phyloP scores from a whole-genome alignment of 2,797 vertebrate species.

The Macropus fuliginosus region DNA sequence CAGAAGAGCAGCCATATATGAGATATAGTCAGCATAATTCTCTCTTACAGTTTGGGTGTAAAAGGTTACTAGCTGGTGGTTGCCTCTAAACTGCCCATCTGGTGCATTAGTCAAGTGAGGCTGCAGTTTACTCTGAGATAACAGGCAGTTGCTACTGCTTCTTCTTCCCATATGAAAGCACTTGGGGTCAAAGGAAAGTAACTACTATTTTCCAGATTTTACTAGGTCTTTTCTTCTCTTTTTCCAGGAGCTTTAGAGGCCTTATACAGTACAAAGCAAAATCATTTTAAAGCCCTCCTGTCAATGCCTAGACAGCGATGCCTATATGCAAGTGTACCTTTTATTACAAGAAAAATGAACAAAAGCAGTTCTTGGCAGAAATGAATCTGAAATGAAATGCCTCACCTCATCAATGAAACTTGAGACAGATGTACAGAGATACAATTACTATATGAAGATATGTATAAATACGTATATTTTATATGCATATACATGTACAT shows the following conservation, averaged over 20 bases:
- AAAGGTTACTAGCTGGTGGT: neutral
- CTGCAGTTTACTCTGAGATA: slow-evolving; percentile 28
- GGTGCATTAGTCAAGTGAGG: slow-evolving; percentile 24
- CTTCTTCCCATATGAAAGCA: slow-evolving; percentile 7
- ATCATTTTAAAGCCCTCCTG: slow-evolving; percentile 35
- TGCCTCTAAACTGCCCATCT: slow-evolving; percentile 28
- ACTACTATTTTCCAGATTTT: slow-evolving; percentile 21
- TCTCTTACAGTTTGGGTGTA: neutral
- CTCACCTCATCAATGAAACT: neutral
- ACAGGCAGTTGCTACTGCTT: slow-evolving; percentile 29
- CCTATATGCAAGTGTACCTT: slow-evolving; percentile 30
- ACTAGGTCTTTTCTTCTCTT: slow-evolving; percentile 18
- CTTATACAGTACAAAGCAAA: neutral
- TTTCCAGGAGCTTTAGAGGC: slow-evolving; percentile 40
- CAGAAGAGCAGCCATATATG: slow-evolving; percentile 10
- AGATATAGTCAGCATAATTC: neutral
- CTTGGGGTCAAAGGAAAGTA: neutral
- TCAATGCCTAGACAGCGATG: slow-evolving; percentile 47
- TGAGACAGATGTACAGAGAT: neutral
- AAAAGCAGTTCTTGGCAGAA: slow-evolving; percentile 26
- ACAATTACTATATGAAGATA: neutral
- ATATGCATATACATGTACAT: neutral
- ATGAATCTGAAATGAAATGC: slow-evolving; percentile 11
- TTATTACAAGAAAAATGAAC: slow-evolving; percentile 62
- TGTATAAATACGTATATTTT: neutral